phyloP scores from a whole-genome alignment of 2,113 vertebrate species.

The Benthochromis sp. region DNA sequence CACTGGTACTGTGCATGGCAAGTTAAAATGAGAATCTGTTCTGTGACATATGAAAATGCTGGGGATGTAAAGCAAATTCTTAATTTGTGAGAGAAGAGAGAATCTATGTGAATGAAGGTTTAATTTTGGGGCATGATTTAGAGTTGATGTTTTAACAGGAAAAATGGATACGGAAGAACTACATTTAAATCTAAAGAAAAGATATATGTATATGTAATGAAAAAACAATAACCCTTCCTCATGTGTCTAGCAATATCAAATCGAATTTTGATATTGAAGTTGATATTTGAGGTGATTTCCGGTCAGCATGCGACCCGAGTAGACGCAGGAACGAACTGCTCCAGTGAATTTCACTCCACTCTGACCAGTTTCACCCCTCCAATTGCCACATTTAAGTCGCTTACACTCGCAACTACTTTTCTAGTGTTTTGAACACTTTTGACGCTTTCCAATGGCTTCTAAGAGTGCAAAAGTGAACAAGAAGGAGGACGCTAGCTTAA shows the following conservation, averaged over 20 bases:
- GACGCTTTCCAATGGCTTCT: accelerated
- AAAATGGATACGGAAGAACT: neutral
- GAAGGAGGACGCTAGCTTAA: neutral
- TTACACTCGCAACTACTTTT: neutral
- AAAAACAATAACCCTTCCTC: neutral
- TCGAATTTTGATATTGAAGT: neutral
- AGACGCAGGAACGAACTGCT: accelerated
- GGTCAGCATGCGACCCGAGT: neutral
- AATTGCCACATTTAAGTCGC: neutral
- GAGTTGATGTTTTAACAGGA: neutral
- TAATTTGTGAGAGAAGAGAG: neutral
- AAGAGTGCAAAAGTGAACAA: neutral
- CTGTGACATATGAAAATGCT: neutral
- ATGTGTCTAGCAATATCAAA: neutral
- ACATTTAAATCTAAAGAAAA: neutral
- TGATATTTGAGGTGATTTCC: neutral
- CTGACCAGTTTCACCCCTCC: neutral
- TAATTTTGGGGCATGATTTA: neutral
- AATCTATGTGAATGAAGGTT: neutral
- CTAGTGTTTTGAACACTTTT: neutral
- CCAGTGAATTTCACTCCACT: neutral
- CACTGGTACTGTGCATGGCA: neutral
- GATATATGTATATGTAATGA: neutral
- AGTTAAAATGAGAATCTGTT: too few relatives aligned
- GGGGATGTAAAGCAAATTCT: neutral